Evolutionary conservation across 2,113 vertebrate species (phyloP), one percentile per base, ranked within the genome.

Genomic region (Pangasianodon gigas): DNA sequence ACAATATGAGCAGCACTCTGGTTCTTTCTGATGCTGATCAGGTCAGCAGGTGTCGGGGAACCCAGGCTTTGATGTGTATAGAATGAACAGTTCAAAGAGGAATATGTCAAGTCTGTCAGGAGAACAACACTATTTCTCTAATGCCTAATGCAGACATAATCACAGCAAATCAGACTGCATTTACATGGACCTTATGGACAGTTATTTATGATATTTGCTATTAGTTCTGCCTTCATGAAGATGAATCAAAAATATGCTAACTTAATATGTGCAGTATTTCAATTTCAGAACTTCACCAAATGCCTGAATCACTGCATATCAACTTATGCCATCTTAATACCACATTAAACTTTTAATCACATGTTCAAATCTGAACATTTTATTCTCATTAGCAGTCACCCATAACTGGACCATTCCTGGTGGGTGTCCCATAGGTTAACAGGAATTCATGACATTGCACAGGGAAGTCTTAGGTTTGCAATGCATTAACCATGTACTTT

Each of bases 31-130:
- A 88, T 26, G 75, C 80, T 87, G 44, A 89, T 87, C 71, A 87
- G 60, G 29, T 37, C 84, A 81, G 81, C 91, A 62, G 91, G 88
- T 89, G 51, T 86, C 56, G 1, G 8, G 37, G 48, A 62, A 62
- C 32, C 37, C 16, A 3, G 46, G 44, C 88, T 91, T 90, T 90
- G 52, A 88, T 86, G 44, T 90, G 87, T 44, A 56, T 16, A 74
- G 10, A 46, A 75, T 4, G 46, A 79, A 62, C 3, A 16, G 69
- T 85, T 90, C 71, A 90, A 79, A 54, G 52, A 54, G 56, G 11
- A 37, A 85, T 16, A 71, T 37, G n/a, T 46, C 41, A n/a, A 7
- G 41, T 29, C 32, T 58, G 4, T 51, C 21, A 44, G 5, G 13
- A 2, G 24, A 48, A 60, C n/a, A 82, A 8, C 3, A 41, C 4